These are phyloP conservation scores for Anser cygnoides DNA, from an alignment of 2,113 vertebrate genomes.

Conservation along the genomic window DNA sequence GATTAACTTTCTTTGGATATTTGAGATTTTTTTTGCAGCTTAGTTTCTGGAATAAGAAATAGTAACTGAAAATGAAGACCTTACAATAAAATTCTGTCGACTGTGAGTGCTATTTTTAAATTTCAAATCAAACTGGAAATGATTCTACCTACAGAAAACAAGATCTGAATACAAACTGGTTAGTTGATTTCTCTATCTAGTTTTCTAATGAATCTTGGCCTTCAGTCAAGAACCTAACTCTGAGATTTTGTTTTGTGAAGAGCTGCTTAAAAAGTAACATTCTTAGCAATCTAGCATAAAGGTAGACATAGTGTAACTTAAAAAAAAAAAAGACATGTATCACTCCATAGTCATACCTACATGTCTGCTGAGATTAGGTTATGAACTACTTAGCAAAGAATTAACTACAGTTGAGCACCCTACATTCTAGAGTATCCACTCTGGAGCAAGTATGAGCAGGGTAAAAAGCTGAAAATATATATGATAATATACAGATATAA, in stretches of 20 bases:
- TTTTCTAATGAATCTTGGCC: not conserved
- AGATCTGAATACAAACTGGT: not conserved
- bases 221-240: not conserved
- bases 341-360: not conserved
- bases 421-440: not conserved
- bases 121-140: not conserved
- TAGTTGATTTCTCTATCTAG: not conserved
- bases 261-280: not conserved
- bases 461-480: not conserved
- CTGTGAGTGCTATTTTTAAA: not conserved
- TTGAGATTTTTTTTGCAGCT: not conserved
- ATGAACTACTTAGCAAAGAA: not conserved
- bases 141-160: not conserved
- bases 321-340: not conserved
- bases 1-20: not conserved
- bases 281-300: not conserved
- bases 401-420: not conserved
- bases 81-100: not conserved
- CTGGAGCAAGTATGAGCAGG: not conserved
- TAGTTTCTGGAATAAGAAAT: not conserved
- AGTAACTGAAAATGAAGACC: not conserved
- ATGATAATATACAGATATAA: not conserved
- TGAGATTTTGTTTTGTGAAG: not conserved
- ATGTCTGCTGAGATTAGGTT: not conserved
- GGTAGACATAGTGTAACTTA: not conserved